Evolutionary conservation across 2,888 invertebrate genomes (phyloP), one percentile per base, ranked within the genome.

Genomic region (Masnerella sp.): DNA sequence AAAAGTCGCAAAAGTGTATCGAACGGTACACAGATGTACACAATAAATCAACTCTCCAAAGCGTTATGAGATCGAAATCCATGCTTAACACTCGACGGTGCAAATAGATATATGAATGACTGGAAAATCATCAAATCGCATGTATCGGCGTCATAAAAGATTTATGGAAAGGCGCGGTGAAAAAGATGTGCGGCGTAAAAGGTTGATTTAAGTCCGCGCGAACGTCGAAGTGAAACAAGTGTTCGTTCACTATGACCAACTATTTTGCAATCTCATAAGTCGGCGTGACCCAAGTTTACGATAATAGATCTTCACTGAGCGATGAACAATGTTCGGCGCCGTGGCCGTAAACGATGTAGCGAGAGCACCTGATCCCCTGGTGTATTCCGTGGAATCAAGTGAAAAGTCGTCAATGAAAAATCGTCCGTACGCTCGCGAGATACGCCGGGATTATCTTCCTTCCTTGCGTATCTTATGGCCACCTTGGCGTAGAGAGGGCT

Each of bases 401-500:
- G 74, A 68, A 74, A 74, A 73, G 73, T 68, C 73, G 67, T 68
- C 56, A 68, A 68, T 73, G 73, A 73, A 73, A 73, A 73, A 73
- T 73, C 62, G 73, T 68, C 73, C 43, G 67, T 61, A 62, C 65
- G 54, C 40, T 18, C 59, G 72, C 65, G 61, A 72, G 65, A 65
- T 72, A 72, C 62, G 67, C 62, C 56, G 17, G 67, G 56, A 72
- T 71, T 72, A 72, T 72, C 72, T 67, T 54, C 49, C 34, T 59
- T 47, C 30, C 65, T 59, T 54, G 65, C 72, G 67, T 43, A 73
- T 58, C 67, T 73, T 61, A 62, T 49, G 62, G 49, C 59, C 47
- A 52, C 28, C 51, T 56, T 47, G 28, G 14, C 56, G 20, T 67
- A 45, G 38, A 32, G 40, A 52, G 18, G 67, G 34, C 61, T 54